Evolutionary conservation across 2,113 vertebrate species (phyloP).

Genomic region (Elephantulus edwardii): DNA sequence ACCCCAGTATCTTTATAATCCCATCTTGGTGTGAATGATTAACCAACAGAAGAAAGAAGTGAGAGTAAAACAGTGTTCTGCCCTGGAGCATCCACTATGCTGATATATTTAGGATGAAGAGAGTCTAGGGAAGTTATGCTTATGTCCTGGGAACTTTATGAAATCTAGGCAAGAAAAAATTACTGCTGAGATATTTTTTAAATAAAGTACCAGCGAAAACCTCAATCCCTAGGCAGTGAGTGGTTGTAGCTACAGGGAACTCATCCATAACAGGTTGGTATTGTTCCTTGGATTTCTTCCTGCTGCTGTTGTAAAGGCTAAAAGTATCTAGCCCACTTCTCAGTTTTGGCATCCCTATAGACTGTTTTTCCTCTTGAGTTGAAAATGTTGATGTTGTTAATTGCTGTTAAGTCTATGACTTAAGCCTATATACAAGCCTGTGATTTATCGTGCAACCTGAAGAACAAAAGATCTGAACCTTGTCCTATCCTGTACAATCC

Average conservation of each 20-base stretch:
- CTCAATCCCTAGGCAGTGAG: constrained; percentile 61
- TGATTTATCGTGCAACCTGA: too few species aligned
- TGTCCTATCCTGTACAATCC: too few species aligned
- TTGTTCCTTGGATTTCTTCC: constrained; percentile 63
- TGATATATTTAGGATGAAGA: constrained; percentile 56
- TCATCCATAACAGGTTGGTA: constrained; percentile 60
- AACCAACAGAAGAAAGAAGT: neutral
- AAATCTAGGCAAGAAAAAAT: constrained; percentile 71
- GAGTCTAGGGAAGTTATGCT: constrained; percentile 54
- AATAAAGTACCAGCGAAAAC: constrained; percentile 62
- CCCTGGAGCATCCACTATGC: constrained; percentile 49
- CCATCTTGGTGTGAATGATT: constrained; percentile 60
- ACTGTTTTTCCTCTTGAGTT: constrained; percentile 17
- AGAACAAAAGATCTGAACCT: too few species aligned
- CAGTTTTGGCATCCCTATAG: constrained; percentile 18
- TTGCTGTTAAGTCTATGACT: too few species aligned
- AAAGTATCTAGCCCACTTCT: constrained; percentile 37
- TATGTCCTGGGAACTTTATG: constrained; percentile 67
- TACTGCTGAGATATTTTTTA: constrained; percentile 67
- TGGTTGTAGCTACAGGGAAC: constrained; percentile 57
- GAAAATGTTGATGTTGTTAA: too few species aligned
- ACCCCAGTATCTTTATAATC: constrained; percentile 54
- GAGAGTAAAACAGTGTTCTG: neutral
- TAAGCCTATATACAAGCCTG: too few species aligned
- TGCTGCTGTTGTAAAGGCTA: constrained; percentile 25